Evolutionary conservation across 2,797 vertebrate species (phyloP), one percentile per base, ranked within the genome.

Genomic region (Gadopsis bispinosus): DNA sequence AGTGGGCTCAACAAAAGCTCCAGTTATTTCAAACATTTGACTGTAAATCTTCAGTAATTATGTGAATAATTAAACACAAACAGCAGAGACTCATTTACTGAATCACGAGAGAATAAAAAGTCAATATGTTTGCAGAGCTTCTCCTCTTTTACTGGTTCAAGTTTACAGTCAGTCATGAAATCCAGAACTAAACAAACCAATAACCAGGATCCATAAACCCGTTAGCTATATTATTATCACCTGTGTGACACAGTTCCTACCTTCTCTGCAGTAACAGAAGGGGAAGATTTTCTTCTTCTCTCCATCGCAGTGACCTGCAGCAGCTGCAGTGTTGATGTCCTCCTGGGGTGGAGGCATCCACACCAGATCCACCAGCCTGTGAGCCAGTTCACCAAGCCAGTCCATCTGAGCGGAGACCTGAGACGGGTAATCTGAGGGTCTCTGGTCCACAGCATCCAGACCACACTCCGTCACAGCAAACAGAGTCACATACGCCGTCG

Each of bases 231-330:
- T 8, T 41, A 11, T 8, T 37, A 37, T 37, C 37, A 39, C 37
- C 37, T 39, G 37, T 43, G 13, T 9, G 22, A 29, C 50, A 4
- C 35, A 37, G 33, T 19, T 68, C 55, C 0, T 12, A 72, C 69
- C 69, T 41, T 61, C 45, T 62, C 29, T 72, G 47, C 69, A 72
- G 69, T 53, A 72, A 41, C 69, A 72, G 35, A 72, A 72, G 16
- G 69, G 58, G 47, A 5, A 53, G 1, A 39, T 31, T 8, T 51
- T 39, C 54, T 17, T 60, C 43, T 61, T 16, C n/a, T 61, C 69
- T 60, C 47, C 58, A 0, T 61, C 58, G 3, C 43, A 20, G 33
- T 13, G 26, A 7, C 17, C 10, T 26, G n/a, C 33, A 14, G 45
- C 69, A 3, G 67, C 48, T 1, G 48, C 67, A 17, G 35, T 26